phyloP scores from a whole-genome alignment of 2,113 vertebrate species.

The Accipiter cooperii region DNA sequence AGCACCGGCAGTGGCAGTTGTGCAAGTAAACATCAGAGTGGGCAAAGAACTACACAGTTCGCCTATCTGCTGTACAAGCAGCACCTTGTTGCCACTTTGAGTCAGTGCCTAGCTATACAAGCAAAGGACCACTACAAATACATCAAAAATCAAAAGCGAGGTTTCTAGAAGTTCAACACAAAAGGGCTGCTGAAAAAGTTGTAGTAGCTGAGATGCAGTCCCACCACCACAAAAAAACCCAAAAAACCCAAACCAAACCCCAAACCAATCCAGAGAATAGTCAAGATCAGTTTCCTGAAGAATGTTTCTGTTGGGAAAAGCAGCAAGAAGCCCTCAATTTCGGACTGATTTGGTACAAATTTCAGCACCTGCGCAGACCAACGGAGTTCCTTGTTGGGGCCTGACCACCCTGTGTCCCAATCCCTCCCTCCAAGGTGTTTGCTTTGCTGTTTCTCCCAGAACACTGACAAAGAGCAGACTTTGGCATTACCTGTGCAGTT shows the following conservation, averaged over 20 bases:
- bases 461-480: neutral
- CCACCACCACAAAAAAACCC: neutral
- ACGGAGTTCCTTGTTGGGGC: neutral
- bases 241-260: too few relatives aligned
- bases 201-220: neutral
- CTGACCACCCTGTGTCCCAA: neutral
- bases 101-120: neutral
- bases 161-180: neutral
- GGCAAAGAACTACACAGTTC: neutral
- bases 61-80: fast-evolving
- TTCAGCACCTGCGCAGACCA: neutral
- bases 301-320: neutral
- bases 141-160: neutral
- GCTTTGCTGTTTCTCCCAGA: neutral
- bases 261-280: neutral
- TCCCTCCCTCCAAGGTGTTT: neutral
- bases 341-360: neutral
- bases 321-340: neutral
- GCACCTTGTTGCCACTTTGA: neutral
- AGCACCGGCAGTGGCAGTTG: neutral
- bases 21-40: neutral
- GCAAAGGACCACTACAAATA: neutral
- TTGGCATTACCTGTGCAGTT: neutral
- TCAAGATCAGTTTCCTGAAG: neutral
- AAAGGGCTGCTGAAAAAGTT: neutral